Evolutionary conservation across 2,797 vertebrate genomes (phyloP), one percentile per base, ranked within the genome.

Genomic region (Poeciliopsis presidionis): DNA sequence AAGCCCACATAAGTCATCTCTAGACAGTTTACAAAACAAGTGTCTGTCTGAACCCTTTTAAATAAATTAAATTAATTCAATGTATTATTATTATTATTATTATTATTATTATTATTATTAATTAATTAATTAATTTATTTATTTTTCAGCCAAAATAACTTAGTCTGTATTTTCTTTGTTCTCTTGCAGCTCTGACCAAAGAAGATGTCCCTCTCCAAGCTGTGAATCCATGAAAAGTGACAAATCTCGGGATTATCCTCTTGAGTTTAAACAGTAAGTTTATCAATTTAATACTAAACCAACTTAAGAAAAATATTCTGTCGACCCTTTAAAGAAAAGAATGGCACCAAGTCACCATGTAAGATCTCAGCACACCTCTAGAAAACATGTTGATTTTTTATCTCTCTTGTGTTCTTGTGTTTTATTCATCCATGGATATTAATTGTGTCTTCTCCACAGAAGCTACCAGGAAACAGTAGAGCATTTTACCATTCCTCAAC

Each of bases 261-360:
- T 57, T 2, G 51, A 39, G 49, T 74, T 74, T 36, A 57, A 74
- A 14, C 33, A 77, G 49, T 30, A 55, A 77, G 47, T 70, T 30
- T 43, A 0, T 7, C 20, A 7, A 67, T 67, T 18, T 5, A 36
- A 63, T 36, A 36, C 7, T 63, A 36, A 59, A 59, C 5, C 5
- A 16, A 59, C 1, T 30, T 2, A 30, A 30, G 28, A 63, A 20
- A 20, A 4, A 25, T 0, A 25, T 11, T 55, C 53, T 55, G 25
- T 30, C 16, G 25, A n/a, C 0, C 20, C 51, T 55, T 55, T 55
- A 55, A 57, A 14, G 55, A n/a, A 57, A 57, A 2, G 1, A 30
- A 59, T 30, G 3, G 7, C 7, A 39, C 18, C 7, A 63, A 36
- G 13, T 33, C 5, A 61, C 57, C 30, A 7, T 30, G 13, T 61